Conservation (phyloP, 2,797 vertebrate species). For the Podarcis siculus region DNA sequence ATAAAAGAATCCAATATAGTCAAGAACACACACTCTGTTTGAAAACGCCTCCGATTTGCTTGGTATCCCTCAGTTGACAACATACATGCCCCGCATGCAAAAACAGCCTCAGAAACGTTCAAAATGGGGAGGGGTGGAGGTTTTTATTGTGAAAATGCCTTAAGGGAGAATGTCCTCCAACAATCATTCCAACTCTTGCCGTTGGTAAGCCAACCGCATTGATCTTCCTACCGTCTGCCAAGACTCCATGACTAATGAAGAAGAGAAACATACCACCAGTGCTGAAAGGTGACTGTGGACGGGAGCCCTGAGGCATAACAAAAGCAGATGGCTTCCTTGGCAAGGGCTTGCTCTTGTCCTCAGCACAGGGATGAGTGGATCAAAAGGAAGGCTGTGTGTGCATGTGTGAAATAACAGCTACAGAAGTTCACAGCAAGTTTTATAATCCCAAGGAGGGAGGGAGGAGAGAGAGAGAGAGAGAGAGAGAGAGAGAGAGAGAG, state of each 20-base stretch:
- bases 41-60: not conserved
- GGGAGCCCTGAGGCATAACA: constrained; percentile 2
- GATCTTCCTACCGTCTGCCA: not conserved
- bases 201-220: not conserved
- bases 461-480: not conserved
- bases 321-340: constrained; percentile 7
- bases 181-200: not conserved
- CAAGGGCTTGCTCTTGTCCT: not conserved
- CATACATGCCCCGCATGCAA: not conserved
- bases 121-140: no score
- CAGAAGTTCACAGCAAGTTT: not conserved
- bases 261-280: not conserved
- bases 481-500: no score
- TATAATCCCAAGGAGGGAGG: not conserved
- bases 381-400: not conserved
- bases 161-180: not conserved
- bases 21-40: not conserved
- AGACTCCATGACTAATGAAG: constrained; percentile 13
- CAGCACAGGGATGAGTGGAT: not conserved
- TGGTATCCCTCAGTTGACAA: not conserved
- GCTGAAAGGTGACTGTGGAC: not conserved
- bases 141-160: not conserved
- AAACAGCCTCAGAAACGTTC: not conserved
- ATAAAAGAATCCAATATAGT: not conserved
- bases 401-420: not conserved